Conservation (phyloP, 35 echinoderm and acorn worm genomes). For the Heliocidaris erythrogramma region DNA sequence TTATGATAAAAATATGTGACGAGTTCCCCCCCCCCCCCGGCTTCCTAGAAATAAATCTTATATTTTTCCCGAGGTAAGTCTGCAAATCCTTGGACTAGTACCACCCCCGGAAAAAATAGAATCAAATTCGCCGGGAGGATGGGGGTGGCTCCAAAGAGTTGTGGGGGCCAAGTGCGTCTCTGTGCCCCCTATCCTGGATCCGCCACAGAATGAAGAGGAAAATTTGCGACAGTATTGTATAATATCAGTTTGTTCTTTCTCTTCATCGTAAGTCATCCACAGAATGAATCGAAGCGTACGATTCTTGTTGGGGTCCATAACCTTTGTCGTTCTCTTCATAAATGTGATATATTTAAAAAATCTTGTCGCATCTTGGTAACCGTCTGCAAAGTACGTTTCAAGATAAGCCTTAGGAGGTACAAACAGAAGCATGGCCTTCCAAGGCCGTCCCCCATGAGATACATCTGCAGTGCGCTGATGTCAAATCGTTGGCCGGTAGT, state of each 20-base stretch:
- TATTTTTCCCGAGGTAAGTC: too few relatives aligned
- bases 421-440: too few relatives aligned
- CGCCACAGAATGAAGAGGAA: too few relatives aligned
- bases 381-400: constrained; percentile 73
- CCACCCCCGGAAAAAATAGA: too few relatives aligned
- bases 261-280: constrained; percentile 69
- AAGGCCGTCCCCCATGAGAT: constrained; percentile 77
- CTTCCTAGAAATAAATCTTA: too few relatives aligned
- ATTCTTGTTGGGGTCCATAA: constrained; percentile 47
- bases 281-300: constrained; percentile 74
- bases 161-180: too few relatives aligned
- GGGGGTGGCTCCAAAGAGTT: too few relatives aligned
- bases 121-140: too few relatives aligned
- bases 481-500: constrained; percentile 89
- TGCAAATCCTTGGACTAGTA: too few relatives aligned
- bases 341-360: constrained; percentile 85
- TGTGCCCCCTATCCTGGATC: too few relatives aligned
- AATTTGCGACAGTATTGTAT: not conserved
- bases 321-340: constrained; percentile 77
- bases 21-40: too few relatives aligned
- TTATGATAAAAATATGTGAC: too few relatives aligned
- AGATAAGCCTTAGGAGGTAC: constrained; percentile 77
- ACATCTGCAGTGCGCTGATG: constrained; percentile 84
- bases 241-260: not conserved
- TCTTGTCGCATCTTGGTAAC: constrained; percentile 81